A percentile compares a stretch with the other conserved stretches of the same genome.
phyloP scores from a whole-genome alignment of 2,797 vertebrate genomes.

The Rhinichthys osculus region DNA sequence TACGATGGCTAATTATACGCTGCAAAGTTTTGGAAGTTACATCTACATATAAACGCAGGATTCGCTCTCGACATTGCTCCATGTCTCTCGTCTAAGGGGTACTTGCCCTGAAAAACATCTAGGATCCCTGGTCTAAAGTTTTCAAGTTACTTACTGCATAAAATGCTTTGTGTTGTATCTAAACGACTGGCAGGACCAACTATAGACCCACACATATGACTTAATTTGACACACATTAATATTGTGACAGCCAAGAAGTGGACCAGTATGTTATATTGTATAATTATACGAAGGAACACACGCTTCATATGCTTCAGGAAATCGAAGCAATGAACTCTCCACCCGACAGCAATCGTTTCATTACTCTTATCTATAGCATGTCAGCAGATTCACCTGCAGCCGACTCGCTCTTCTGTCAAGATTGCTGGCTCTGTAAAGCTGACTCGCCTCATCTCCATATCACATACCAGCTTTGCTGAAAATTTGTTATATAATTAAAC shows the following conservation, averaged over 20 bases:
- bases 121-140: background rate
- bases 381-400: slow-evolving; percentile 51
- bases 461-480: slow-evolving; percentile 43
- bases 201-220: background rate
- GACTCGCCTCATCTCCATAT: slow-evolving; percentile 47
- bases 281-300: background rate
- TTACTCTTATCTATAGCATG: slow-evolving; percentile 42
- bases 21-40: too few species aligned
- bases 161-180: background rate
- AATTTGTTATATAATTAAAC: slow-evolving; percentile 56
- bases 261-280: background rate
- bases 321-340: slow-evolving; percentile 18
- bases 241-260: background rate
- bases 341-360: slow-evolving; percentile 35
- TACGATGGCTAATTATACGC: too few species aligned
- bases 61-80: too few species aligned
- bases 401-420: slow-evolving; percentile 17
- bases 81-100: too few species aligned
- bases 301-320: background rate
- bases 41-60: too few species aligned
- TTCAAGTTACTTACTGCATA: background rate
- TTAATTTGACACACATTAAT: background rate
- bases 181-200: background rate
- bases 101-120: too few species aligned
- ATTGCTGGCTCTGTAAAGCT: slow-evolving; percentile 30